phyloP scores from a whole-genome alignment of 2,113 vertebrate species.

The Urocitellus parryii region DNA sequence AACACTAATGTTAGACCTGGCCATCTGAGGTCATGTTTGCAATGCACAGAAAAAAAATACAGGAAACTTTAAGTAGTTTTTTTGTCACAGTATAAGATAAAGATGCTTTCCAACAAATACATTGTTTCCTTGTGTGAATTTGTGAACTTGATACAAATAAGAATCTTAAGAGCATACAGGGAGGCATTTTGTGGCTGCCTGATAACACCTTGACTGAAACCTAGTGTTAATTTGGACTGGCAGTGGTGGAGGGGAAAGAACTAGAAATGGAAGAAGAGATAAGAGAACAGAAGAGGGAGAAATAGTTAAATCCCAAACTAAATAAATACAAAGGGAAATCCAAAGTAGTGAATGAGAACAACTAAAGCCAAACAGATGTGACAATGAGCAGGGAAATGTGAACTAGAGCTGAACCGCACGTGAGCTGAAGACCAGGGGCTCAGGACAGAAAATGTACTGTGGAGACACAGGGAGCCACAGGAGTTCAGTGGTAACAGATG shows the following conservation, averaged over 20 bases:
- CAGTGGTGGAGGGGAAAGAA: not conserved
- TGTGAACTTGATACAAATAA: slow-evolving; percentile 11
- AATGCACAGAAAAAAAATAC: not conserved
- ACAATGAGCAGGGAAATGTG: not conserved
- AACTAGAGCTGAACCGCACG: not conserved
- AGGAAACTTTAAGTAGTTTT: not conserved
- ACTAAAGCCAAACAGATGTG: not conserved
- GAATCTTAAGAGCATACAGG: not conserved
- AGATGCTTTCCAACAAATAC: not conserved
- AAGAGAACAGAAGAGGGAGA: not conserved
- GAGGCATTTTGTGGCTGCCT: not conserved
- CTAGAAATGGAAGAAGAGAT: not conserved
- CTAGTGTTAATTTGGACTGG: not conserved
- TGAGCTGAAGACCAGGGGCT: not conserved
- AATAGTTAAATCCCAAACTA: not conserved
- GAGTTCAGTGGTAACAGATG: not conserved
- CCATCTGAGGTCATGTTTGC: not conserved
- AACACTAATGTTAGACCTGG: not conserved
- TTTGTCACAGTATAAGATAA: slow-evolving; percentile 16
- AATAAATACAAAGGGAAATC: not conserved
- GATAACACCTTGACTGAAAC: not conserved
- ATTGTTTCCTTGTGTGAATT: not conserved
- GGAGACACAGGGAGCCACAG: not conserved
- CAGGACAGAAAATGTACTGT: not conserved
- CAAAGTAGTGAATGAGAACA: not conserved